phyloP scores from a whole-genome alignment of 2,113 vertebrate species.

The Antigone vipio region DNA sequence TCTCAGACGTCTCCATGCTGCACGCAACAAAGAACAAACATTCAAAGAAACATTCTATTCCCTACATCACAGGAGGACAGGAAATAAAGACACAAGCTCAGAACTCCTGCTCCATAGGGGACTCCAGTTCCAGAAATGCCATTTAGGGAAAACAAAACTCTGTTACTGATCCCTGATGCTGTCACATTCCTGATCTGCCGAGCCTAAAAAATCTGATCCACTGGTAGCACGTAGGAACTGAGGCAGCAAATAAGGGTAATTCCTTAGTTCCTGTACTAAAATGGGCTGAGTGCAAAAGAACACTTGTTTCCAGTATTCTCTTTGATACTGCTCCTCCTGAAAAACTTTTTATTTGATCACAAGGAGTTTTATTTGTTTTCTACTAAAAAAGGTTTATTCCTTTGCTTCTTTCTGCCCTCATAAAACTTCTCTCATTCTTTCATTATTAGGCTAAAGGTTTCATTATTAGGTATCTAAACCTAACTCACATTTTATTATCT shows the following conservation, averaged over 20 bases:
- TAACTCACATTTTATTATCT: background rate
- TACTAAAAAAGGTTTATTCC: background rate
- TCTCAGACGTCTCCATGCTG: slow-evolving; percentile 6
- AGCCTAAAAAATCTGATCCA: background rate
- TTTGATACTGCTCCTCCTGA: background rate
- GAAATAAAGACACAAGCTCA: slow-evolving; percentile 19
- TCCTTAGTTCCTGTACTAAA: background rate
- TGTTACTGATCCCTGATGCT: background rate
- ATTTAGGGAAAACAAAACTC: background rate
- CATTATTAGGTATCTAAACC: background rate
- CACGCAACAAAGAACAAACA: slow-evolving; percentile 27
- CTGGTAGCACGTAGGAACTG: background rate
- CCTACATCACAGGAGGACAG: slow-evolving; percentile 5
- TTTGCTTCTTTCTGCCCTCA: background rate
- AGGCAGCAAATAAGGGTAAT: background rate
- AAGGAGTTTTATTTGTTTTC: background rate
- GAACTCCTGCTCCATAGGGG: background rate
- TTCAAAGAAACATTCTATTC: slow-evolving; percentile 52
- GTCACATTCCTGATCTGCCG: background rate
- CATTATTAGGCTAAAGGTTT: background rate
- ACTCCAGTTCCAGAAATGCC: background rate
- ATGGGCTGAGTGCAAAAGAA: background rate
- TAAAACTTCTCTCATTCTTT: background rate
- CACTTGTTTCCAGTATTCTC: background rate
- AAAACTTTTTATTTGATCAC: background rate